Base-by-base conservation (phyloP, 2,113 vertebrate genomes). In the Hypomesus transpacificus region DNA sequence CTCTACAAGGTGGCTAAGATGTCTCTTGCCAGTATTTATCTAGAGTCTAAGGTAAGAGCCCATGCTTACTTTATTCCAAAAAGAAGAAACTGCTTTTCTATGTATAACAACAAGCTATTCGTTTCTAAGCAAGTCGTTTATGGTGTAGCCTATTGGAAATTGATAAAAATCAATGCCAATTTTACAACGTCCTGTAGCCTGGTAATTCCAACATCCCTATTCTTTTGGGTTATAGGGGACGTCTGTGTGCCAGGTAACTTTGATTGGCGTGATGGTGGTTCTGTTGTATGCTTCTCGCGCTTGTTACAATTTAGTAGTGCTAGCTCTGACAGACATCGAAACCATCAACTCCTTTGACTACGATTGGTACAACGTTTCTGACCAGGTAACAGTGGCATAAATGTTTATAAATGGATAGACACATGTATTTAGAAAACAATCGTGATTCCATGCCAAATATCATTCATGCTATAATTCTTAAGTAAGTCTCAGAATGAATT, bases 361-460 rank as follows among this genome's bases (percentile, higher is more conserved):
- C 0, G 94, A 95, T 83, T 96, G 94, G 94, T 96, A 96, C 90
- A 96, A 95, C 3, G 94, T 96, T 8, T 96, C 94, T n/a, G 94
- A 96, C 84, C 94, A 96, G 94, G 94, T 90, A 79, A 52, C 21
- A 22, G 58, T 4, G 18, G 13, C 17, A 14, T 16, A 24, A 3
- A 56, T 17, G 17, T 20, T 17, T 17, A 16, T 56, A 20, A 17
- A 56, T 5, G 20, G 9, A 65, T 22, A 59, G 9, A 59, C 57
- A 22, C 11, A 22, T 11, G 9, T 46, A 46, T 46, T 46, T 46
- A 46, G 1, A 46, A 46, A 46, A 13, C 39, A 9, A 46, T 46
- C 39, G 11, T 46, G 9, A 5, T 8, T 46, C 39, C 39, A 46
- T 46, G 39, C 39, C 7, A 46, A 46, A 2, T 46, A 46, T 46